A percentile compares a stretch with the other conserved stretches of the same genome.
Evolutionary conservation across 2,888 invertebrate species (phyloP).

Genomic region (Charanyca ferruginea): DNA sequence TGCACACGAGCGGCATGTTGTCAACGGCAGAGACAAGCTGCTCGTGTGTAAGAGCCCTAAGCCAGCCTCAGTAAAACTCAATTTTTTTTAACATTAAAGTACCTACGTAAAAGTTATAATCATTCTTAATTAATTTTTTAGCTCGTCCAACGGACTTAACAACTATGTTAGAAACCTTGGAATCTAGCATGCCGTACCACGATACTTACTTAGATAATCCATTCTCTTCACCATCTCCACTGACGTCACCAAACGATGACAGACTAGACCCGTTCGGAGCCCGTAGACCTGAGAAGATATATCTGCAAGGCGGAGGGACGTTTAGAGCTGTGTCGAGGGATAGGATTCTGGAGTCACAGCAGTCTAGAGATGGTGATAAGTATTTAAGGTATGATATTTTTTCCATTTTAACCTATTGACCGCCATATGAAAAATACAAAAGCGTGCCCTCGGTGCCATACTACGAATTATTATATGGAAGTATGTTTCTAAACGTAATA

Average conservation of each 20-base stretch:
- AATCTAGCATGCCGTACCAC: constrained; percentile 83
- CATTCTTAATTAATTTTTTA: constrained; percentile 66
- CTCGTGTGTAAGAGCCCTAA: no score
- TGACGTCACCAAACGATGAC: constrained; percentile 89
- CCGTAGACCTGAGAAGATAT: constrained; percentile 85
- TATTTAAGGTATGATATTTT: constrained; percentile 81
- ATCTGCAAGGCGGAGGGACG: constrained; percentile 88
- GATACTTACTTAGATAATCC: constrained; percentile 89
- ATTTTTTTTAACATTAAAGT: no score
- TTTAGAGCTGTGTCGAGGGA: constrained; percentile 87
- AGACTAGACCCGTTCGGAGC: constrained; percentile 80
- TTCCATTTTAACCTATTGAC: no score
- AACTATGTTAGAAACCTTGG: constrained; percentile 85
- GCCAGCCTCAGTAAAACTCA: no score
- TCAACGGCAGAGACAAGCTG: no score
- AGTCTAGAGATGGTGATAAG: constrained; percentile 84
- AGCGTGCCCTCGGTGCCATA: no score
- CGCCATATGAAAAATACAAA: no score
- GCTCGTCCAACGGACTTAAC: constrained; percentile 86
- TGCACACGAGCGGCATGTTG: no score
- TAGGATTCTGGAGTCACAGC: constrained; percentile 85
- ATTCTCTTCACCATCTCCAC: constrained; percentile 88
- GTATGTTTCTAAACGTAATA: no score
- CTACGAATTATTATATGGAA: no score
- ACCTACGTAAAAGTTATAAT: no score